Evolutionary conservation across 2,113 vertebrate species (phyloP).

Genomic region (Eleginops maclovinus): DNA sequence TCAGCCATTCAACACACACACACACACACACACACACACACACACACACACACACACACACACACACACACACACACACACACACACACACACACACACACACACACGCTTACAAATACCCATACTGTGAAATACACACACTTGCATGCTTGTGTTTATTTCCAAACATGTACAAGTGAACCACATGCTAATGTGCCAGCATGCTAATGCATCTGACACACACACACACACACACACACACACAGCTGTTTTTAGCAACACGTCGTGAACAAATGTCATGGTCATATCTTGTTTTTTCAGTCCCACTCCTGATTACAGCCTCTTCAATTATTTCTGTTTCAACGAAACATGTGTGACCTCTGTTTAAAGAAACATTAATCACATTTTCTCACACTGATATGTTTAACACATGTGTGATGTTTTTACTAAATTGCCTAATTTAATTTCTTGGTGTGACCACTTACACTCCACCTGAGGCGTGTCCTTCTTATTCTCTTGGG

Average conservation of each 20-base stretch:
- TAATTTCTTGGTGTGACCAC: conserved; percentile 28
- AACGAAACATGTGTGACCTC: conserved; percentile 41
- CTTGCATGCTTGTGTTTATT: conserved; percentile 21
- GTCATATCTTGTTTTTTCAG: conserved; percentile 31
- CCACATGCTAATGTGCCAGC: conserved; percentile 26
- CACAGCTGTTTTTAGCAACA: conserved; percentile 35
- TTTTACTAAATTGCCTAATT: conserved; percentile 22
- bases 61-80: neutral
- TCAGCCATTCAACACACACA: conserved; percentile 13
- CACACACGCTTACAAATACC: neutral
- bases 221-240: conserved; percentile 25
- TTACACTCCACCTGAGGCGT: conserved; percentile 33
- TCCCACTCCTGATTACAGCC: conserved; percentile 47
- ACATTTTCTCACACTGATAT: neutral
- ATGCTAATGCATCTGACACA: conserved; percentile 22
- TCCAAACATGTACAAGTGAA: neutral
- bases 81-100: neutral
- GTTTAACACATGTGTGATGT: neutral
- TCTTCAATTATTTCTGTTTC: conserved; percentile 43
- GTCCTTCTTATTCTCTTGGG: neutral
- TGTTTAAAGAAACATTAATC: conserved; percentile 47
- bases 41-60: neutral
- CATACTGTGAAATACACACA: neutral
- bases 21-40: neutral
- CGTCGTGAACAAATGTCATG: conserved; percentile 31